A percentile compares a stretch with the other conserved stretches of the same genome.
Evolutionary conservation across 2,888 invertebrate genomes (phyloP).

Genomic region (Sminthurinus aureus): DNA sequence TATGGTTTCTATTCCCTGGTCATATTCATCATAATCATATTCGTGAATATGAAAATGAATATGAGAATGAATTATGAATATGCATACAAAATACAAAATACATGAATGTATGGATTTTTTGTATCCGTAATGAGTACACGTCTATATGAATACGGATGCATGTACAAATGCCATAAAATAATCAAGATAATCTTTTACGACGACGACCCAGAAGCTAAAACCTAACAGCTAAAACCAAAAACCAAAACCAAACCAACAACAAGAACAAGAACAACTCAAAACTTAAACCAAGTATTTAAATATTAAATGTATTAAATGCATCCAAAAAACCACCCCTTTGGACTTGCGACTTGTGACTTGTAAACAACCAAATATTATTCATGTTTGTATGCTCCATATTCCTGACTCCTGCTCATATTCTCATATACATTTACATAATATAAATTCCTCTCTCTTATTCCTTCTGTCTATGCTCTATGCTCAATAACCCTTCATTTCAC

Average conservation of each 20-base stretch:
- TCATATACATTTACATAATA: not conserved
- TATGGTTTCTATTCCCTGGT: not conserved
- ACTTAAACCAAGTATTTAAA: not conserved
- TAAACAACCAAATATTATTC: not conserved
- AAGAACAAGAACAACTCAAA: not conserved
- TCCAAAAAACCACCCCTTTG: not conserved
- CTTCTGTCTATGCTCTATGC: not conserved
- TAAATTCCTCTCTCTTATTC: not conserved
- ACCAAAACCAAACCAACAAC: not conserved
- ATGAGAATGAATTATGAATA: no score
- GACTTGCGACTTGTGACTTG: not conserved
- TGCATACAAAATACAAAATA: no score
- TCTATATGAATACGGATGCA: not conserved
- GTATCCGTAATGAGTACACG: no score
- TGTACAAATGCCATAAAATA: not conserved
- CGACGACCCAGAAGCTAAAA: no score
- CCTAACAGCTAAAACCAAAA: not conserved
- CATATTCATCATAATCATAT: no score
- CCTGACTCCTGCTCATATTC: no score
- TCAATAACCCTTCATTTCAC: no score
- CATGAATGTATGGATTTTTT: no score
- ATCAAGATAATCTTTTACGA: not conserved
- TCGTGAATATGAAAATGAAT: no score
- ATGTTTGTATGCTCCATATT: not conserved
- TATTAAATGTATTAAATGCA: not conserved